Evolutionary conservation across 2,113 vertebrate species (phyloP).

Genomic region (Anoura caudifer): DNA sequence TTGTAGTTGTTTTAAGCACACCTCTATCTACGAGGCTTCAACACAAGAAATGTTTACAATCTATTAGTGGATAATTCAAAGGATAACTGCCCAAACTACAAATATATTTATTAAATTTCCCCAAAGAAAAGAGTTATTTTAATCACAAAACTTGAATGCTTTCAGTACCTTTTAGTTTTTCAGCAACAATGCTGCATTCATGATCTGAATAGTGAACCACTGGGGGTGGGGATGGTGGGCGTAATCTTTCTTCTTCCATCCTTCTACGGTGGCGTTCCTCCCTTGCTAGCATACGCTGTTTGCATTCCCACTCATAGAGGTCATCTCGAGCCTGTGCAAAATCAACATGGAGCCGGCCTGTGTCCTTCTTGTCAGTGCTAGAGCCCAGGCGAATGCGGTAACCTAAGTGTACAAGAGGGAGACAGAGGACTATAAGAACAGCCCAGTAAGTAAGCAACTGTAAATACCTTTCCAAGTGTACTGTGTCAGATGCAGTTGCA

Average conservation of each 20-base stretch:
- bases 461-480: slow-evolving; percentile 9
- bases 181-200: slow-evolving; percentile 92
- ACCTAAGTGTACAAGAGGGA: slow-evolving; percentile 78
- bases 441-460: background rate
- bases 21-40: background rate
- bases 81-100: background rate
- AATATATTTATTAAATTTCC: background rate
- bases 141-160: background rate
- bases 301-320: slow-evolving; percentile 98
- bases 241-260: slow-evolving; percentile 90
- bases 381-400: slow-evolving; percentile 95
- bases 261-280: slow-evolving; percentile 93
- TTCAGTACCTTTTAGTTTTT: slow-evolving; percentile 93
- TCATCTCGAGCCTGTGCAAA: slow-evolving; percentile 96
- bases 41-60: background rate
- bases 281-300: slow-evolving; percentile 93
- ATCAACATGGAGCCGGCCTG: slow-evolving; percentile 94
- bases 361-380: slow-evolving; percentile 97
- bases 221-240: slow-evolving; percentile 91
- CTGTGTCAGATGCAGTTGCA: background rate
- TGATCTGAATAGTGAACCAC: slow-evolving; percentile 97
- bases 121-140: background rate
- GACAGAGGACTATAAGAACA: background rate
- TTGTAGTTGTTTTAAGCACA: background rate
- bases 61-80: background rate